Evolutionary conservation across 2,888 invertebrate genomes (phyloP).

Genomic region (Laothoe populi): DNA sequence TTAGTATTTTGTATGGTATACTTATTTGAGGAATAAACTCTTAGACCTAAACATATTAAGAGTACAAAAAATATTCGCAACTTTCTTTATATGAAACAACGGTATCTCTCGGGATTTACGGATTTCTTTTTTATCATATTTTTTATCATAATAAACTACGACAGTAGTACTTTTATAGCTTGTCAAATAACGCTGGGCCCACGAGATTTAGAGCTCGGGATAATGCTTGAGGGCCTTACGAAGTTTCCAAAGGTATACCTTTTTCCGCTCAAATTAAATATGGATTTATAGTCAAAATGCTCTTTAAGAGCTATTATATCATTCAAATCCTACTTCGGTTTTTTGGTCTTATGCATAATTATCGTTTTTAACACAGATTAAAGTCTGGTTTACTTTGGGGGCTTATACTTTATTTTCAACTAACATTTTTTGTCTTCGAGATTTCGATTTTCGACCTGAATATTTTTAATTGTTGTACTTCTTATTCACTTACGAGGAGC

Average conservation of each 20-base stretch:
- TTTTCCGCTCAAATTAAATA: slow-evolving; percentile 28
- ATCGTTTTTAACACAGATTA: no score
- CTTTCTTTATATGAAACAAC: slow-evolving; percentile 9
- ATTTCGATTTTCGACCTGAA: no score
- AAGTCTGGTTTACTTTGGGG: no score
- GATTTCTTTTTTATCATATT: slow-evolving; percentile 16
- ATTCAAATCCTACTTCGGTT: background rate
- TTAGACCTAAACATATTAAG: background rate
- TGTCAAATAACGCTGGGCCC: slow-evolving; percentile 23
- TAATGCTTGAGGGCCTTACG: slow-evolving; percentile 24
- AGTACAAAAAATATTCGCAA: slow-evolving; percentile 1
- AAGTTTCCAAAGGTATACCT: slow-evolving; percentile 26
- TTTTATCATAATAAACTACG: slow-evolving; percentile 24
- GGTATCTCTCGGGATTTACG: slow-evolving; percentile 2
- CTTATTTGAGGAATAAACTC: background rate
- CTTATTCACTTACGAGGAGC: no score
- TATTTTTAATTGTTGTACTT: no score
- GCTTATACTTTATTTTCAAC: no score
- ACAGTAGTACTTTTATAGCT: slow-evolving; percentile 24
- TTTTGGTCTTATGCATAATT: background rate
- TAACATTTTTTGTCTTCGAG: no score
- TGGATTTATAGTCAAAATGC: slow-evolving; percentile 24
- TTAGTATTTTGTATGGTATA: no score
- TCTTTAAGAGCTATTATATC: slow-evolving; percentile 21
- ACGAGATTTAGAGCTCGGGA: slow-evolving; percentile 12